Evolutionary conservation across 2,113 vertebrate genomes (phyloP).

Genomic region (Petroica traversi): DNA sequence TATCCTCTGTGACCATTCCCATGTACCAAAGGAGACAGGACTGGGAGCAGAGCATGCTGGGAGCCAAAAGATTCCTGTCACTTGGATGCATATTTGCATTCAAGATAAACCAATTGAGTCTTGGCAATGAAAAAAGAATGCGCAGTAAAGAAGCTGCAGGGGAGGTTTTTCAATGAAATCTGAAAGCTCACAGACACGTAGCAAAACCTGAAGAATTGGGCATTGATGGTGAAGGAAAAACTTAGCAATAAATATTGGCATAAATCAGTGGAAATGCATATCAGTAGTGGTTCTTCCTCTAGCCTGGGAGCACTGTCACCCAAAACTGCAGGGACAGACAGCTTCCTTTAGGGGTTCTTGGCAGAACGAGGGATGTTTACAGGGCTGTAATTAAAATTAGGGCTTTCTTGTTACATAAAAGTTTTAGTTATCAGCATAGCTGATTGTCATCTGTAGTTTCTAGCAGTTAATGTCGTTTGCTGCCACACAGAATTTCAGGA

Average conservation of each 20-base stretch:
- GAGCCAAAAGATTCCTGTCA: neutral
- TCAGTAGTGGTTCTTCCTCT: neutral
- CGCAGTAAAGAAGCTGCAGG: neutral
- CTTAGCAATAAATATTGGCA: neutral
- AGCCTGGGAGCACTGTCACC: neutral
- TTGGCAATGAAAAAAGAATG: neutral
- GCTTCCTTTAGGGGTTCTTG: neutral
- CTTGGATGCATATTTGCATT: neutral
- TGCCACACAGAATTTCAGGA: neutral
- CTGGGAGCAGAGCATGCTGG: neutral
- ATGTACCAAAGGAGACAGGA: neutral
- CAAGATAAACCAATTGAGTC: neutral
- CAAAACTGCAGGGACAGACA: neutral
- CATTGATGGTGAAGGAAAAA: neutral
- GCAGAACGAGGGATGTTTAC: neutral
- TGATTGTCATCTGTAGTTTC: neutral
- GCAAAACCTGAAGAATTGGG: neutral
- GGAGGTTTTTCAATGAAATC: neutral
- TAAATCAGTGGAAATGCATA: neutral
- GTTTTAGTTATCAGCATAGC: neutral
- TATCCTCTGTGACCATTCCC: neutral
- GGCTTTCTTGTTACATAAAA: neutral
- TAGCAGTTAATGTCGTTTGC: neutral
- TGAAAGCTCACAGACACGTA: neutral
- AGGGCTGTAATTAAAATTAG: neutral